Percentiles rank a stretch among this genome's conserved stretches.
These are phyloP conservation scores for Raphicerus campestris DNA, from an alignment of 2,113 vertebrate genomes.

Conservation along the genomic window DNA sequence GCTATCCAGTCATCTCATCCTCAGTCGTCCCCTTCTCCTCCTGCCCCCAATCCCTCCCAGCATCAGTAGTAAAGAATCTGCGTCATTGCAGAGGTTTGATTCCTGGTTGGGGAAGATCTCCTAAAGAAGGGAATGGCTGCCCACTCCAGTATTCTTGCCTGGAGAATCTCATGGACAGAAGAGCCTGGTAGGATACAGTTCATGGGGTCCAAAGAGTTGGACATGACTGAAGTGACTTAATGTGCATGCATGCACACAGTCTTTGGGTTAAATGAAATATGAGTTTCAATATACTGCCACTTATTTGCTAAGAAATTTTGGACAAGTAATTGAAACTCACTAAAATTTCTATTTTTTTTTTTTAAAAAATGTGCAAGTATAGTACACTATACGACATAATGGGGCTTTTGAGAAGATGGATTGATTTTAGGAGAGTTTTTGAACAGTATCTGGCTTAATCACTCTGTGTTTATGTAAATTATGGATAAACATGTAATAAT, in stretches of 20 bases:
- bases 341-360: not conserved
- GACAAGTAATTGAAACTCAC: not conserved
- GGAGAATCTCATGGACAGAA: not conserved
- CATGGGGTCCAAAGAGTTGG: not conserved
- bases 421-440: slow-evolving; percentile 6
- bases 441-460: not conserved
- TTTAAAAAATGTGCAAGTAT: not conserved
- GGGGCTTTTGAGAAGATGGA: not conserved
- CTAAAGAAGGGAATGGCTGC: not conserved
- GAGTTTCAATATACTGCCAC: not conserved
- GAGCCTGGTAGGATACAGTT: not conserved
- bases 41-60: too few species aligned
- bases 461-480: not conserved
- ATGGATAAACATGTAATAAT: not conserved
- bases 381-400: not conserved
- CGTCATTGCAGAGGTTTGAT: not conserved
- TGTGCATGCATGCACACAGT: rapidly evolving
- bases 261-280: not conserved
- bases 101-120: not conserved
- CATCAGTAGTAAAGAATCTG: not conserved
- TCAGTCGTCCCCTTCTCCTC: too few species aligned
- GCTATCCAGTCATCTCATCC: too few species aligned
- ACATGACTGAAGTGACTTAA: not conserved
- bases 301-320: not conserved
- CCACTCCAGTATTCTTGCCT: not conserved